Conservation (phyloP, 2,113 vertebrate species). For the Cyanoderma ruficeps region DNA sequence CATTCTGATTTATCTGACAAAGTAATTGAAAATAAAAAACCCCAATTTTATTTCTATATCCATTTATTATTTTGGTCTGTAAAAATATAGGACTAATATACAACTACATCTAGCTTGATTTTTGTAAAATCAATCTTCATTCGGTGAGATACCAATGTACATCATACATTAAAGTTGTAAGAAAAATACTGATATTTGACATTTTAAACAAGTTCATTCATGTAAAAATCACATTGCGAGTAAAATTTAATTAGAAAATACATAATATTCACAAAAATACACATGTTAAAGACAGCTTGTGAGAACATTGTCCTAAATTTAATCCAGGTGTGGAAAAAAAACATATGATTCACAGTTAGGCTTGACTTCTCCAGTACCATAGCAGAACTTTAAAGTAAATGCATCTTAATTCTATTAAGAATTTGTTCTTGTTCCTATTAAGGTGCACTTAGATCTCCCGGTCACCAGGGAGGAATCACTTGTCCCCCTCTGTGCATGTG, state of each 20-base stretch:
- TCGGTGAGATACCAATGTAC: constrained; percentile 80
- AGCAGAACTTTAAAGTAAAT: constrained; percentile 48
- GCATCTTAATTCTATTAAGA: constrained; percentile 44
- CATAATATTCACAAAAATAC: constrained; percentile 79
- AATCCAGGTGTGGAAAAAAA: constrained; percentile 69
- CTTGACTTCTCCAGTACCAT: constrained; percentile 68
- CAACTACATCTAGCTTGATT: constrained; percentile 81
- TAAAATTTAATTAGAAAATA: constrained; percentile 85
- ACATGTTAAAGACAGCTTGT: constrained; percentile 72
- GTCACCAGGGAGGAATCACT: background rate
- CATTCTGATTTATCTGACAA: background rate
- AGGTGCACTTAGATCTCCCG: constrained; percentile 67
- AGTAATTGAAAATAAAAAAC: background rate
- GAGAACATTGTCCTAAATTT: constrained; percentile 71
- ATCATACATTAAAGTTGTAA: constrained; percentile 82
- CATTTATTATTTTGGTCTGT: constrained; percentile 78
- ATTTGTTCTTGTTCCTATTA: constrained; percentile 55
- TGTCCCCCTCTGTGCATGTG: background rate
- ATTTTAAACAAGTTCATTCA: constrained; percentile 82
- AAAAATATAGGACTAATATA: constrained; percentile 82
- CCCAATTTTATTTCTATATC: constrained; percentile 55
- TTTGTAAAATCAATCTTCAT: constrained; percentile 80
- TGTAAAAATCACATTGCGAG: constrained; percentile 83
- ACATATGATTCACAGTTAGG: constrained; percentile 77
- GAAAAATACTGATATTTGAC: constrained; percentile 88